Evolutionary conservation across 2,797 vertebrate species (phyloP).

Genomic region (Poeciliopsis infans): DNA sequence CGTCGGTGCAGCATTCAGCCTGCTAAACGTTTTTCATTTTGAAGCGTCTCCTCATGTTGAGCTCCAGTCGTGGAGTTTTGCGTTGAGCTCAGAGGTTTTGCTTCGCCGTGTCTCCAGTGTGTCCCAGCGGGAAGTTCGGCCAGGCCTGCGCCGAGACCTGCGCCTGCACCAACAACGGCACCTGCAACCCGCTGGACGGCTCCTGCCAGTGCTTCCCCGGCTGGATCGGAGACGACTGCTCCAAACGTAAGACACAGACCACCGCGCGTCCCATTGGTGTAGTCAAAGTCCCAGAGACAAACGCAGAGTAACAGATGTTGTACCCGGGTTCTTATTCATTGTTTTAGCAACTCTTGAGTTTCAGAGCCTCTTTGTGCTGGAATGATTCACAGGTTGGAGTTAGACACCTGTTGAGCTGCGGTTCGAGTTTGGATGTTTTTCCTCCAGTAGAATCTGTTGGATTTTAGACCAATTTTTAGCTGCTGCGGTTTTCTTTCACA

Average conservation of each 20-base stretch:
- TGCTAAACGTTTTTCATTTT: no score
- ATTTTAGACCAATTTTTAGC: no score
- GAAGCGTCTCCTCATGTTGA: not conserved
- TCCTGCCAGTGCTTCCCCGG: conserved; percentile 95
- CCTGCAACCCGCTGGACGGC: conserved; percentile 93
- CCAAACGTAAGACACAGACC: conserved; percentile 74
- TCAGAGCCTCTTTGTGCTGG: not conserved
- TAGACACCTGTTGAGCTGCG: not conserved
- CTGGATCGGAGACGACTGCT: conserved; percentile 93
- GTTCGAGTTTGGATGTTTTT: no score
- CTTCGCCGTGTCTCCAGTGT: conserved; percentile 77
- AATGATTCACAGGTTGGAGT: not conserved
- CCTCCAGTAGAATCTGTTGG: no score
- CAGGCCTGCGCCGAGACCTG: conserved; percentile 87
- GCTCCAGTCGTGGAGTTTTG: not conserved
- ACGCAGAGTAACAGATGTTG: not conserved
- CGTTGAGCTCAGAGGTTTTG: not conserved
- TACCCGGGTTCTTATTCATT: not conserved
- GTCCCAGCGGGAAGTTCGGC: conserved; percentile 87
- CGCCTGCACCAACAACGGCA: conserved; percentile 91
- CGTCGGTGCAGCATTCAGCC: no score
- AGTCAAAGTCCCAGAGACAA: not conserved
- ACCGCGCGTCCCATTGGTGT: no score
- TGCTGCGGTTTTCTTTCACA: no score
- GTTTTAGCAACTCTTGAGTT: not conserved